Evolutionary conservation across 2,797 vertebrate species (phyloP).

Genomic region (Manis crassicaudata): DNA sequence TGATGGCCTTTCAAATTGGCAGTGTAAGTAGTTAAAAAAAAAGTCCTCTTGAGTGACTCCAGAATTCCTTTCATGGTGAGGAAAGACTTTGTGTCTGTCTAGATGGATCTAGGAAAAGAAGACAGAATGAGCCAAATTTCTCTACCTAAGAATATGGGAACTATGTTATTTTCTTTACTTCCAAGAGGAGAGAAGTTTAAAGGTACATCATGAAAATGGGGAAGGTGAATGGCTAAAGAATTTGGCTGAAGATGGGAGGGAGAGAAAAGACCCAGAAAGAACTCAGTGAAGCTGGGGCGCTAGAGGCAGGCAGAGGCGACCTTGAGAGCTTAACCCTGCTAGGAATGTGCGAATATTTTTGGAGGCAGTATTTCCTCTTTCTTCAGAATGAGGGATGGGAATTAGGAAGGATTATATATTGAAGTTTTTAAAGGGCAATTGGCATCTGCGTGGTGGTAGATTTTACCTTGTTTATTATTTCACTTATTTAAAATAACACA

Average conservation of each 20-base stretch:
- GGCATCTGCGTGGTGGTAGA: not conserved
- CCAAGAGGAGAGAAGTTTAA: not conserved
- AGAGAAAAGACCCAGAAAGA: not conserved
- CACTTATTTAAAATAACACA: conserved; percentile 28
- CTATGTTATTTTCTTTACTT: not conserved
- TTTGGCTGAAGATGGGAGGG: not conserved
- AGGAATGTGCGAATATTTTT: not conserved
- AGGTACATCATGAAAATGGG: not conserved
- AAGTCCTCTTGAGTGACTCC: not conserved
- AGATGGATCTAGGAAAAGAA: not conserved
- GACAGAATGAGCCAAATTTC: not conserved
- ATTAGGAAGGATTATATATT: not conserved
- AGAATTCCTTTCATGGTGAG: not conserved
- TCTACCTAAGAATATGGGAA: not conserved
- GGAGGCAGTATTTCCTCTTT: not conserved
- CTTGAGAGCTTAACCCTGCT: not conserved
- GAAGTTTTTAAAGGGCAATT: not conserved
- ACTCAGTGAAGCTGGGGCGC: not conserved
- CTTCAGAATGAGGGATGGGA: not conserved
- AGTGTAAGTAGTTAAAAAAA: not conserved
- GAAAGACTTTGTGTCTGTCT: not conserved
- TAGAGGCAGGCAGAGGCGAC: not conserved
- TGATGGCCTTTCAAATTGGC: not conserved
- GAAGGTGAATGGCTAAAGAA: not conserved
- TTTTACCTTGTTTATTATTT: conserved; percentile 34